Conservation (phyloP, 2,888 invertebrate genomes). For the Pasiphila rectangulata region DNA sequence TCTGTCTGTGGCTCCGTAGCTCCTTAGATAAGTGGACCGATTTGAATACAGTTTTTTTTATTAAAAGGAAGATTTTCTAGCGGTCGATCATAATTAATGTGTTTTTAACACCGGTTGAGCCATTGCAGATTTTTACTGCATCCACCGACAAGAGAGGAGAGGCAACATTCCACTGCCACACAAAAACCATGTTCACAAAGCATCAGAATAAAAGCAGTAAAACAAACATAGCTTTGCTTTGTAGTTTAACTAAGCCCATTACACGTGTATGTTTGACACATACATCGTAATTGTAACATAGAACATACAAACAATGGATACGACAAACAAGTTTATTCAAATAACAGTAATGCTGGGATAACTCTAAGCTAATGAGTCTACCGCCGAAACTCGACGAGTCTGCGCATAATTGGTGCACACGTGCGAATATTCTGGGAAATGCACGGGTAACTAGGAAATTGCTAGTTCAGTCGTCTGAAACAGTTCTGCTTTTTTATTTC, state of each 20-base stretch:
- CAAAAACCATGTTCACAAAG: background rate
- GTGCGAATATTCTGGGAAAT: conserved; percentile 7
- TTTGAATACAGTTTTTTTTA: too few relatives aligned
- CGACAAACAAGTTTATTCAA: conserved; percentile 22
- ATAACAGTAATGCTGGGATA: conserved; percentile 20
- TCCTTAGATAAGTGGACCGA: too few relatives aligned
- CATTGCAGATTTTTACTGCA: too few relatives aligned
- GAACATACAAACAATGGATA: conserved; percentile 20
- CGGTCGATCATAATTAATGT: too few relatives aligned
- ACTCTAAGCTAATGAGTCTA: conserved; percentile 29
- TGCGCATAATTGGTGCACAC: conserved; percentile 30
- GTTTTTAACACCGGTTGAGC: too few relatives aligned
- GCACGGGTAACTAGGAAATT: conserved; percentile 8
- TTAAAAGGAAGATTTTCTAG: too few relatives aligned
- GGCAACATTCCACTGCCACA: too few relatives aligned
- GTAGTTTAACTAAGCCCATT: background rate
- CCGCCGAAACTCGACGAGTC: conserved; percentile 25
- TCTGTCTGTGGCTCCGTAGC: too few relatives aligned
- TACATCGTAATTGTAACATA: conserved; percentile 11
- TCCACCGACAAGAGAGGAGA: too few relatives aligned
- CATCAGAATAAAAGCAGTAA: background rate
- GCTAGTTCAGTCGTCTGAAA: conserved; percentile 4
- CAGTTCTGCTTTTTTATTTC: background rate
- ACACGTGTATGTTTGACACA: conserved; percentile 1
- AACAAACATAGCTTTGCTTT: background rate